These are phyloP conservation scores for Periparus ater DNA, from an alignment of 2,797 vertebrate genomes.

Conservation along the genomic window DNA sequence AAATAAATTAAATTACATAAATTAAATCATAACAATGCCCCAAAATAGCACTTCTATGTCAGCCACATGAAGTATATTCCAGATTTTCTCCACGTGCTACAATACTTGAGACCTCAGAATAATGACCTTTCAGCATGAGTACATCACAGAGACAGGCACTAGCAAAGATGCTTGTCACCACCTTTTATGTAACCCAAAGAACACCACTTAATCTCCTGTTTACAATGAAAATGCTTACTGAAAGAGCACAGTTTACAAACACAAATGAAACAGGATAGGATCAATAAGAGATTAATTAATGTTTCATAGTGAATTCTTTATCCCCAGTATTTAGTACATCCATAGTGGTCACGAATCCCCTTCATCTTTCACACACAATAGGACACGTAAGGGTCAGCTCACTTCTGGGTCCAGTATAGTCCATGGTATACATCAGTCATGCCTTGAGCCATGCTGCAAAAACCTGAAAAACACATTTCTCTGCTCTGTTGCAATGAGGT, in stretches of 20 bases:
- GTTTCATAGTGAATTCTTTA: neutral
- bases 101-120: neutral
- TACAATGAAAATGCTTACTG: neutral
- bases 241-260: neutral
- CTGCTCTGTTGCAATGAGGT: neutral
- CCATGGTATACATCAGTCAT: neutral
- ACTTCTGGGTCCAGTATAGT: neutral
- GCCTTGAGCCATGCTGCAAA: neutral
- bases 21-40: neutral
- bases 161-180: neutral
- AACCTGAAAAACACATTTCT: neutral
- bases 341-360: rapidly evolving
- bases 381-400: neutral
- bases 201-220: neutral
- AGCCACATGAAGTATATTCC: neutral
- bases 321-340: neutral
- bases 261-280: neutral
- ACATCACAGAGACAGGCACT: neutral
- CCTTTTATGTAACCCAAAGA: neutral
- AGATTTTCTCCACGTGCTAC: neutral
- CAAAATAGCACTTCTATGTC: neutral
- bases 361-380: neutral
- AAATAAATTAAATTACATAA: slow-evolving; percentile 1
- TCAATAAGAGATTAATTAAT: neutral
- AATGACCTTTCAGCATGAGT: neutral